These are phyloP conservation scores for Drosophila helvetica DNA, from an alignment of 2,888 invertebrate species.

Conservation along the genomic window DNA sequence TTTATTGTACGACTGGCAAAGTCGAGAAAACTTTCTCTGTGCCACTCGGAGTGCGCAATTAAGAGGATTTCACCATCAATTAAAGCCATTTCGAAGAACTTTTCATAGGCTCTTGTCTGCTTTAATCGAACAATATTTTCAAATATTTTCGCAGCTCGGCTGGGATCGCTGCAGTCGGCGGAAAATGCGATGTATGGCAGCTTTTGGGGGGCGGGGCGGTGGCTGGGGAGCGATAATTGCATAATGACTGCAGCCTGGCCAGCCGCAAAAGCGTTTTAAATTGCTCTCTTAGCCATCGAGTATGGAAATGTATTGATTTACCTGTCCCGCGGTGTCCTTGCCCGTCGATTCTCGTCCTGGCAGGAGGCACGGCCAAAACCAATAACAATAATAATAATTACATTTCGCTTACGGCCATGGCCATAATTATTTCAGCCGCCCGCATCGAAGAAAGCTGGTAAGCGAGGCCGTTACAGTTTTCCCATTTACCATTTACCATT, in stretches of 20 bases:
- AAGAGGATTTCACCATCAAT: constrained; percentile 35
- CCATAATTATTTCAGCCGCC: constrained; percentile 49
- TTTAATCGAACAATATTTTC: constrained; percentile 43
- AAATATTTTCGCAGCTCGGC: constrained; percentile 7
- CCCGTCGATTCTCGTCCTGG: constrained; percentile 14
- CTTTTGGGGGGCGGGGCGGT: background rate
- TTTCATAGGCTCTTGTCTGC: no score
- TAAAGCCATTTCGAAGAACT: constrained; percentile 25
- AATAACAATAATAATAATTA: constrained; percentile 53
- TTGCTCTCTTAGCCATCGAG: constrained; percentile 54
- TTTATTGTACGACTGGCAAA: constrained; percentile 13
- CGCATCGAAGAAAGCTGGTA: constrained; percentile 12
- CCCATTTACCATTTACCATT: background rate
- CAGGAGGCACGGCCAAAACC: constrained; percentile 9
- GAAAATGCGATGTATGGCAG: background rate
- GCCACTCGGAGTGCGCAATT: constrained; percentile 24
- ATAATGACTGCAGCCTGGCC: background rate
- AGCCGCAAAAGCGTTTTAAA: constrained; percentile 45
- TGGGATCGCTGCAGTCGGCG: constrained; percentile 7
- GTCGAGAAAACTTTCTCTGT: constrained; percentile 35
- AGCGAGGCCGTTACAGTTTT: background rate
- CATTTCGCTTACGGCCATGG: constrained; percentile 44
- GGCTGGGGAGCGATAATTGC: background rate
- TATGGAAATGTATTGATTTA: constrained; percentile 65
- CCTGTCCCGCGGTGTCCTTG: background rate